Evolutionary conservation across 1,140 invertebrate species (phyloP).

Genomic region (Scaptomyza pallida): DNA sequence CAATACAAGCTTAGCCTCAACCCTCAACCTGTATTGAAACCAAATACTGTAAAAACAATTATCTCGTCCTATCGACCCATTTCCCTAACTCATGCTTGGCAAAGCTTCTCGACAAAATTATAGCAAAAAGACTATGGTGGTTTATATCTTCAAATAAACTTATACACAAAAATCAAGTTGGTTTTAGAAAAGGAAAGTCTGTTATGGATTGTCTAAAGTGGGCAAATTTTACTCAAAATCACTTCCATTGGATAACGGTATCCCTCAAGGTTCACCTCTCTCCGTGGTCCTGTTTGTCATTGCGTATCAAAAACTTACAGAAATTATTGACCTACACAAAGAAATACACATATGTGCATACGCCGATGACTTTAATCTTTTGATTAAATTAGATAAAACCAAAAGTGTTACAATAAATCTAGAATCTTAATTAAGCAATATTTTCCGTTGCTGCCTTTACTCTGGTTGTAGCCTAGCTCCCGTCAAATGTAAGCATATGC

Average conservation of each 20-base stretch:
- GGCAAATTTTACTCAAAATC: slow-evolving; percentile 15
- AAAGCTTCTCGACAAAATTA: slow-evolving; percentile 39
- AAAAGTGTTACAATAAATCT: no score
- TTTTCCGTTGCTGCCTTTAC: no score
- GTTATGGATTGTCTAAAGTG: slow-evolving; percentile 26
- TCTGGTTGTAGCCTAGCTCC: no score
- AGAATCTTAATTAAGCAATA: no score
- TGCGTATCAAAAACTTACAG: slow-evolving; percentile 15
- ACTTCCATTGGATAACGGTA: slow-evolving; percentile 18
- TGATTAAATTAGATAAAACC: no score
- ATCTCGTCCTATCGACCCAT: slow-evolving; percentile 31
- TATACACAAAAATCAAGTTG: slow-evolving; percentile 19
- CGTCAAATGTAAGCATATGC: no score
- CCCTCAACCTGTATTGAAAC: slow-evolving; percentile 39
- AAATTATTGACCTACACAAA: slow-evolving; percentile 24
- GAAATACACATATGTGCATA: slow-evolving; percentile 14
- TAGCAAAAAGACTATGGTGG: slow-evolving; percentile 44
- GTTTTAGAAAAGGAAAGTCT: slow-evolving; percentile 34
- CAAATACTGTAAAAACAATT: slow-evolving; percentile 19
- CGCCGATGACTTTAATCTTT: background rate
- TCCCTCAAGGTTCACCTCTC: slow-evolving; percentile 27
- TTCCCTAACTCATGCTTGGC: slow-evolving; percentile 37
- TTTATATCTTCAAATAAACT: slow-evolving; percentile 29
- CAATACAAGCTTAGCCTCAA: slow-evolving; percentile 29
- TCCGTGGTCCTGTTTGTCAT: slow-evolving; percentile 30